These are phyloP conservation scores for Coenonympha arcania DNA, from an alignment of 2,888 invertebrate species.

Conservation along the genomic window DNA sequence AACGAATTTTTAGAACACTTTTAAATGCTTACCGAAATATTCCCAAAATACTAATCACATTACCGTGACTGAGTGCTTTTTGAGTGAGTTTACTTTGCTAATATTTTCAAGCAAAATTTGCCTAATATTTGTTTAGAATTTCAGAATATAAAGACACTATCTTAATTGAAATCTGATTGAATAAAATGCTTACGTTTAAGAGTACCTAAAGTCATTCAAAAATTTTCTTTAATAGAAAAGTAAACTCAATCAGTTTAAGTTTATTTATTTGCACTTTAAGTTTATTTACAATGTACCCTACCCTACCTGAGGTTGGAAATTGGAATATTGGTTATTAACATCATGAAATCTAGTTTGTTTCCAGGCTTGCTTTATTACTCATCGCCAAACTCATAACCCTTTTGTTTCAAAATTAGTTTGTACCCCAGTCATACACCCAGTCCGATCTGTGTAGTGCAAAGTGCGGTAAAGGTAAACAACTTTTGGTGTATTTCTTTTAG, in stretches of 20 bases:
- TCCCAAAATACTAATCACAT: not conserved
- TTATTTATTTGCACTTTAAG: conserved; percentile 51
- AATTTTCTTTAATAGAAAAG: too few species aligned
- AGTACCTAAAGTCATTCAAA: too few species aligned
- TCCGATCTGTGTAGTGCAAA: conserved; percentile 34
- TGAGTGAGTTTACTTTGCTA: conserved; percentile 19
- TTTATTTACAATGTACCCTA: conserved; percentile 33
- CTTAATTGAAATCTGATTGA: too few species aligned
- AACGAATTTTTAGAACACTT: not conserved
- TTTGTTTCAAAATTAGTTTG: conserved; percentile 45
- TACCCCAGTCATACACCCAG: too few species aligned
- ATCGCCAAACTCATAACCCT: conserved; percentile 43
- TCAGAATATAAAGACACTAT: too few species aligned
- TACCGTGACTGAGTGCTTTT: conserved; percentile 21
- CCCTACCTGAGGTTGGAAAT: too few species aligned
- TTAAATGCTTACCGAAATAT: not conserved
- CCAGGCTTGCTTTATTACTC: conserved; percentile 50
- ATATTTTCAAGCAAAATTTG: not conserved
- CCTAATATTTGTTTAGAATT: too few species aligned
- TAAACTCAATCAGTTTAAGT: conserved; percentile 40
- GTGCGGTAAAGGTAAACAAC: conserved; percentile 55
- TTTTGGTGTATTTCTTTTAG: conserved; percentile 22
- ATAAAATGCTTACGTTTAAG: too few species aligned
- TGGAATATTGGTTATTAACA: conserved; percentile 30
- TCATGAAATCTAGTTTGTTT: conserved; percentile 35